These are phyloP conservation scores for Trinectes maculatus DNA, from an alignment of 2,113 vertebrate species.

Conservation along the genomic window DNA sequence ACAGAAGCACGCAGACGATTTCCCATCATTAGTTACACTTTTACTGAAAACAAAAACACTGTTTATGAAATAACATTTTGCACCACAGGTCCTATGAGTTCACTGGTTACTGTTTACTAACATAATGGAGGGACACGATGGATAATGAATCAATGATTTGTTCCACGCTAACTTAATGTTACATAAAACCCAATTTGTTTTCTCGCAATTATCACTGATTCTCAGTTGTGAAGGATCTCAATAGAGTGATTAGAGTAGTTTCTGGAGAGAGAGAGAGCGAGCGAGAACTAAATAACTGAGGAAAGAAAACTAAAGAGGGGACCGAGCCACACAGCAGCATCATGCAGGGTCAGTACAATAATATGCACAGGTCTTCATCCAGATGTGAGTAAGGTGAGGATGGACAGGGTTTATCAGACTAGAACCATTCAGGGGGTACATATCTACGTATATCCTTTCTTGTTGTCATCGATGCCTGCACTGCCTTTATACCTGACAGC, in stretches of 20 bases:
- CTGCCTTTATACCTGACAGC: conserved; percentile 39
- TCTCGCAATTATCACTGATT: too few species aligned
- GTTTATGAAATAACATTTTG: too few species aligned
- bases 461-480: conserved; percentile 41
- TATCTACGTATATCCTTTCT: conserved; percentile 20
- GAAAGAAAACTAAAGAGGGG: not conserved
- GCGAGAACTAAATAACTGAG: not conserved
- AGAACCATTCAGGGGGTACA: conserved; percentile 20
- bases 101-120: not conserved
- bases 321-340: conserved; percentile 8
- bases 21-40: not conserved
- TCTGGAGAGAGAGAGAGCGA: not conserved
- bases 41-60: conserved; percentile 10
- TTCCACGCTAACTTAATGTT: too few species aligned
- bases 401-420: not conserved
- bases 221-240: too few species aligned
- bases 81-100: too few species aligned
- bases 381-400: conserved; percentile 3
- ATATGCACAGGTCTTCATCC: conserved; percentile 19
- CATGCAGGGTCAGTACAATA: conserved; percentile 43
- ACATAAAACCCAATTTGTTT: too few species aligned
- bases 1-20: conserved; percentile 33
- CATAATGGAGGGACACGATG: not conserved
- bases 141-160: not conserved
- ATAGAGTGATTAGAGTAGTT: too few species aligned